These are phyloP conservation scores for Vanessa cardui DNA, from an alignment of 2,888 invertebrate species.

Conservation along the genomic window DNA sequence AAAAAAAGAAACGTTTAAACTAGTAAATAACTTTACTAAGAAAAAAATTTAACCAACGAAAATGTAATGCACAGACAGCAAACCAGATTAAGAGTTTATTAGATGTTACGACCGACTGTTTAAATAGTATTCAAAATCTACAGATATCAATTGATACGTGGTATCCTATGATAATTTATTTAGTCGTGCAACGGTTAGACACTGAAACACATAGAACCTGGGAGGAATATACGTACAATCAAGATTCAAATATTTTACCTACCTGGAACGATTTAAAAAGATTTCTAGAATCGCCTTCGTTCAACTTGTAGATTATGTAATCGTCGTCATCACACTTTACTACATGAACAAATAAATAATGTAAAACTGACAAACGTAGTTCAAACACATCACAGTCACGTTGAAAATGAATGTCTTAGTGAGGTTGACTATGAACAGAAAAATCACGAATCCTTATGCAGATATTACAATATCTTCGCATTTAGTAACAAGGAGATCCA, in stretches of 20 bases:
- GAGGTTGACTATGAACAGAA: neutral
- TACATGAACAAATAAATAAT: neutral
- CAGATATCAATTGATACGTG: conserved; percentile 38
- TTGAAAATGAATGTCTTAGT: neutral
- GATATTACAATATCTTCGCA: neutral
- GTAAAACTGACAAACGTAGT: neutral
- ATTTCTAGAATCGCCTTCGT: conserved; percentile 28
- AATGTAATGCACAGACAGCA: neutral
- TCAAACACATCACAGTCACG: conserved; percentile 8
- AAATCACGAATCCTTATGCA: neutral
- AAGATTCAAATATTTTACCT: conserved; percentile 30
- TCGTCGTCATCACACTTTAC: conserved; percentile 8
- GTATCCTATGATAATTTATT: conserved; percentile 44
- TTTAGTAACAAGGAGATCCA: neutral
- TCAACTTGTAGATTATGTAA: conserved; percentile 6
- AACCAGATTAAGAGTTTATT: conserved; percentile 11
- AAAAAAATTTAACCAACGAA: neutral
- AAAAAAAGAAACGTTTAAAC: too few relatives aligned
- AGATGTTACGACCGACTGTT: conserved; percentile 42
- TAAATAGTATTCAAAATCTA: conserved; percentile 41
- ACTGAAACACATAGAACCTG: conserved; percentile 41
- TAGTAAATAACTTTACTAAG: too few relatives aligned
- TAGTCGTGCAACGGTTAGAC: conserved; percentile 42
- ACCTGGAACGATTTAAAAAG: conserved; percentile 27
- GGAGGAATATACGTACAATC: conserved; percentile 36